Evolutionary conservation across 2,797 vertebrate species (phyloP).

Genomic region (Tangara arthus): DNA sequence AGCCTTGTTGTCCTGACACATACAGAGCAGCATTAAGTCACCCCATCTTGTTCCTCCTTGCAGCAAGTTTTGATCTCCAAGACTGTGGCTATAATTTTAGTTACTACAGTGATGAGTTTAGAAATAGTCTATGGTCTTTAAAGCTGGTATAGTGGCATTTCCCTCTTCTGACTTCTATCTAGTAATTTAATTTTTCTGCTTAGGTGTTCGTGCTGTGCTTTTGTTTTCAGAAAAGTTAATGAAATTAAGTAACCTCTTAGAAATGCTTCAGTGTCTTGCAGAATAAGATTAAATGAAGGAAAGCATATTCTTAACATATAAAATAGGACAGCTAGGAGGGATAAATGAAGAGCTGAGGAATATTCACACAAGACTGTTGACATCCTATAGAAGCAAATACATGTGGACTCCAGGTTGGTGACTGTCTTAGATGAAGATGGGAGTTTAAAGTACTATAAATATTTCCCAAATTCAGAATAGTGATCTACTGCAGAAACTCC

Average conservation of each 20-base stretch:
- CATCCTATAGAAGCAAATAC: background rate
- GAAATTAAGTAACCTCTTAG: constrained; percentile 41
- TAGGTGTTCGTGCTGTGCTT: constrained; percentile 18
- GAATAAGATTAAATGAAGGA: constrained; percentile 42
- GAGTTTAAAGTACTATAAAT: background rate
- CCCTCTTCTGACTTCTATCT: background rate
- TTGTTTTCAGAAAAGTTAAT: constrained; percentile 56
- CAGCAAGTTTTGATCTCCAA: constrained; percentile 8
- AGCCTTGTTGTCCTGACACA: background rate
- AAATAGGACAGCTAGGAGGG: background rate
- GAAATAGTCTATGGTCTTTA: background rate
- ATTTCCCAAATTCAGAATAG: background rate
- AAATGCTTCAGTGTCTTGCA: constrained; percentile 44
- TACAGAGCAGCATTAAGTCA: background rate
- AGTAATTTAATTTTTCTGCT: constrained; percentile 21
- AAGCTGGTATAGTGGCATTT: background rate
- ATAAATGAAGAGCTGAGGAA: background rate
- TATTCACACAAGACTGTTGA: background rate
- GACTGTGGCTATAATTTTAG: background rate
- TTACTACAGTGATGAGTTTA: constrained; percentile 16
- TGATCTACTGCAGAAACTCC: background rate
- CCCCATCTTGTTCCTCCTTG: background rate
- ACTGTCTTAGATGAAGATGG: background rate
- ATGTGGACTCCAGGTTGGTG: background rate
- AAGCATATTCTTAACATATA: constrained; percentile 8